These are phyloP conservation scores for Rhabdophis nuchalis DNA, from an alignment of 2,797 vertebrate genomes.

Conservation along the genomic window DNA sequence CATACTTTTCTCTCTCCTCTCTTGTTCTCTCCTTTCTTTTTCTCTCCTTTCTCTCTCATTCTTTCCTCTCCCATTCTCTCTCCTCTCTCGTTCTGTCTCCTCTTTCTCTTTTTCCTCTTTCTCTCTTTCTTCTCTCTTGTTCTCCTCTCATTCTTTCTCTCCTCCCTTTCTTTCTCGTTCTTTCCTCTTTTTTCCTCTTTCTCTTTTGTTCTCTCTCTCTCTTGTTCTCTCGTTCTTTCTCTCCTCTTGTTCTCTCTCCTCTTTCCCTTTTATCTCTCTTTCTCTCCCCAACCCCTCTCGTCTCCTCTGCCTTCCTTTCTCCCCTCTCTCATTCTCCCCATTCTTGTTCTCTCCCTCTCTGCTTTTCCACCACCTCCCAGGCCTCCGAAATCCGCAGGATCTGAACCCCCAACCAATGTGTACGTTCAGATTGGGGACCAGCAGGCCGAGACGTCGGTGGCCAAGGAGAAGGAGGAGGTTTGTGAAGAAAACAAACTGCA, in stretches of 20 bases:
- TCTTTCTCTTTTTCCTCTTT: no score
- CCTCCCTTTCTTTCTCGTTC: no score
- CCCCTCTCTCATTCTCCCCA: background rate
- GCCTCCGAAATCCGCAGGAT: background rate
- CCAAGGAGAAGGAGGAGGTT: background rate
- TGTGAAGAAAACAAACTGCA: conserved; percentile 21
- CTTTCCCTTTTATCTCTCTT: background rate
- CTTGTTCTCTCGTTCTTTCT: no score
- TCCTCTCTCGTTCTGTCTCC: no score
- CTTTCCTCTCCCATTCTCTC: no score
- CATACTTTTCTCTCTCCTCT: no score
- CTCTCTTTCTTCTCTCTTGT: no score
- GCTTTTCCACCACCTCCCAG: background rate
- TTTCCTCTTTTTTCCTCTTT: no score
- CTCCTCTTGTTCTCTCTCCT: no score
- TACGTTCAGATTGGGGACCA: background rate
- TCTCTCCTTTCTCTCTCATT: no score
- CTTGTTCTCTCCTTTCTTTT: no score
- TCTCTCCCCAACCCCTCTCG: background rate
- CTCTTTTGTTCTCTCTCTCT: no score
- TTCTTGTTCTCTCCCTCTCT: background rate
- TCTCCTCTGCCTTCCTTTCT: background rate
- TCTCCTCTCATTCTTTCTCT: background rate
- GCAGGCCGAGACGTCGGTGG: background rate
- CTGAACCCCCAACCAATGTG: fast-evolving